phyloP scores from a whole-genome alignment of 2,797 vertebrate species.

The Hyperoplus lanceolatus region DNA sequence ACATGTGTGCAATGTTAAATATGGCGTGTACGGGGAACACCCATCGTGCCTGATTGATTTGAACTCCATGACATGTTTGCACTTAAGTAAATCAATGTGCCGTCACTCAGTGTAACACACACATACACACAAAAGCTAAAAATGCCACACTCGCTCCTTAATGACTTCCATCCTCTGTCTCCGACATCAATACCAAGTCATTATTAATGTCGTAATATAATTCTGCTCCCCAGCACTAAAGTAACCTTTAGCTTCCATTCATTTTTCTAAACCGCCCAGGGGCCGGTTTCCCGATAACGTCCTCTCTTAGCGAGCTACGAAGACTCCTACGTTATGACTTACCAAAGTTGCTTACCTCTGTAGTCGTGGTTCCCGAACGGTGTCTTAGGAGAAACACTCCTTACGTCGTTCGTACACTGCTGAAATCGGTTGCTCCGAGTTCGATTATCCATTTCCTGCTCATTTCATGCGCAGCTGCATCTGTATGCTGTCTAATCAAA shows the following conservation, averaged over 20 bases:
- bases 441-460: no score
- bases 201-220: conserved; percentile 12
- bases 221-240: conserved; percentile 37
- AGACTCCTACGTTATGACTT: no score
- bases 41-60: conserved; percentile 59
- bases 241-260: conserved; percentile 44
- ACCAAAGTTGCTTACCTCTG: no score
- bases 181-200: conserved; percentile 35
- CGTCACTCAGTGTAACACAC: conserved; percentile 39
- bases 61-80: conserved; percentile 52
- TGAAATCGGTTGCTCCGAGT: no score
- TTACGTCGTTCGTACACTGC: no score
- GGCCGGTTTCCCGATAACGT: no score
- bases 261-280: conserved; percentile 29
- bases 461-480: no score
- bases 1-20: conserved; percentile 54
- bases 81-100: conserved; percentile 61
- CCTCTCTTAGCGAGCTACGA: no score
- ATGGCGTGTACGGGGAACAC: conserved; percentile 30
- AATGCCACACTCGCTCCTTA: conserved; percentile 29
- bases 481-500: no score
- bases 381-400: no score
- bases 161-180: conserved; percentile 13
- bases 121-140: conserved; percentile 20
- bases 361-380: no score